Base-by-base conservation (phyloP, 2,113 vertebrate genomes). In the Zeus faber region DNA sequence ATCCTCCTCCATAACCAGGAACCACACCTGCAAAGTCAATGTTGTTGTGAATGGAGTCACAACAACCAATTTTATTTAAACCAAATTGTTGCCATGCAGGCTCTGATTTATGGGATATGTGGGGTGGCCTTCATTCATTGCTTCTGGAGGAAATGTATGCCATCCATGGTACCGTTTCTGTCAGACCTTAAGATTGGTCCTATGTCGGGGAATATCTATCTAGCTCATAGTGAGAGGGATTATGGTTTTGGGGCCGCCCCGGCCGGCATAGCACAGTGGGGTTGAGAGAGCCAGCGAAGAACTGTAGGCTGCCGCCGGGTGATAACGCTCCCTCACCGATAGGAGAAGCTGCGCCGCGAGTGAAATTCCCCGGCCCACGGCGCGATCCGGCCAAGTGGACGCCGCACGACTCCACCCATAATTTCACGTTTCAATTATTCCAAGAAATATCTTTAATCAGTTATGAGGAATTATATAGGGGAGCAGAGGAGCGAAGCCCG, bases 1-100 rank as follows among this genome's bases (percentile, higher is more conserved):
- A 87, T 58, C 78, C 79, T 49, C 72, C 83, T 62, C 77, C 79
- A 62, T 84, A 86, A 48, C 76, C 82, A 44, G 81, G 85, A 44
- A 9, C 74, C 2, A 75, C 74, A 68, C 79, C 85, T 88, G 51
- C 18, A 50, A 59, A 31, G 58, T 24, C 2, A 47, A 56, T 44
- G 59, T n/a, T n/a, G n/a, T n/a, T n/a, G n/a, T n/a, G n/a, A n/a
- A n/a, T 37, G 33, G 33, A 37, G 11, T 14, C 13, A 37, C 13
- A 37, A 37, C 33, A 10, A 10, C 1, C 29, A 31, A 31, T 10
- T 31, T 10, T 10, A 31, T 31, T 31, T 31, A 37, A n/a, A n/a
- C n/a, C n/a, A n/a, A n/a, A n/a, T n/a, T n/a, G 11, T 11, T 14
- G 33, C 9, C 13, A 37, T 37, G n/a, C 33, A 37, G 13, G 33